Evolutionary conservation across 2,797 vertebrate genomes (phyloP), one percentile per base, ranked within the genome.

Genomic region (Apodemus agrarius): DNA sequence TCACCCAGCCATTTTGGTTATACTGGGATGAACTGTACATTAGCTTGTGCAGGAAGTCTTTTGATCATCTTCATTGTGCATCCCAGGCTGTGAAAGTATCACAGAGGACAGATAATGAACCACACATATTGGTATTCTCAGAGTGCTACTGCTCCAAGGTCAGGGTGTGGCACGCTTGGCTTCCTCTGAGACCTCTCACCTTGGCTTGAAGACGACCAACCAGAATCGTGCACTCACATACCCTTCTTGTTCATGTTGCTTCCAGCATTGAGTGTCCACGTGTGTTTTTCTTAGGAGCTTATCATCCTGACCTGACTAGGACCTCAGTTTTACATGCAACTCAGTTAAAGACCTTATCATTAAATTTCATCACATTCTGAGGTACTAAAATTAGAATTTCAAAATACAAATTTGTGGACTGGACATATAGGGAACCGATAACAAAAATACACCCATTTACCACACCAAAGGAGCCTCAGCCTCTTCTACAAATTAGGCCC

Each of bases 141-240:
- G 6, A 31, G 2, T 79, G 65, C 1, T 80, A 65, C 16, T 74
- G 3, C 26, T 65, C 31, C 14, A 82, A 86, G 8, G 40, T 37
- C 59, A 76, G 34, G 9, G 3, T 24, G 46, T 16, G 49, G 16
- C 16, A 49, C 1, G 21, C 10, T 57, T 37, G 17, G 1, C 61
- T 67, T 95, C 46, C 74, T 80, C 26, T 54, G 46, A 67, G 46
- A 59, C 29, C 12, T 37, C 16, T 88, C 6, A 17, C 4, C 19
- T 90, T 49, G 34, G 9, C 37, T 46, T 72, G 31, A 8, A 43
- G 13, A 17, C 54, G 10, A 14, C 11, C 29, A 11, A 1, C 63
- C 10, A 8, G 37, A 8, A 7, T 3, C 37, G 4, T 24, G 3
- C 80, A 7, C 0, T 89, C 29, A 26, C 1, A 26, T 1, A 40